A percentile compares a stretch with the other conserved stretches of the same genome.
These are phyloP conservation scores for Ranitomeya imitator DNA, from an alignment of 2,113 vertebrate species.

Conservation along the genomic window DNA sequence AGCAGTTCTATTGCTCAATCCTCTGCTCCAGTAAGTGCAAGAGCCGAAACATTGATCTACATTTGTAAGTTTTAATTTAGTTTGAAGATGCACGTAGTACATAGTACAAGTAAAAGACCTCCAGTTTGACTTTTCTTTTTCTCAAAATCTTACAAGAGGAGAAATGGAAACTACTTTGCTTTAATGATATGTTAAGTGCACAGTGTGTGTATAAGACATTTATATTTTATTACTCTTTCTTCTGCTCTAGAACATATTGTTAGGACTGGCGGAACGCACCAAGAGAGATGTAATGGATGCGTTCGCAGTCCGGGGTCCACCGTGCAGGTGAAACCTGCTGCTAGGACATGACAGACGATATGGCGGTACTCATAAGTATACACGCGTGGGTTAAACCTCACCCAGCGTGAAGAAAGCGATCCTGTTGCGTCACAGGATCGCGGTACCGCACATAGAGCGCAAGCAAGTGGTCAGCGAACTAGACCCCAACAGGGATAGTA, in stretches of 20 bases:
- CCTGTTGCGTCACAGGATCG: too few species aligned
- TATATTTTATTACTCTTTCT: constrained; percentile 1
- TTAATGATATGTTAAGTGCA: constrained; percentile 38
- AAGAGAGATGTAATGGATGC: too few species aligned
- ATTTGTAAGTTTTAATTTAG: background rate
- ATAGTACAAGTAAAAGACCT: background rate
- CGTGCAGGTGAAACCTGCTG: too few species aligned
- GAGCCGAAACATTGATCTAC: background rate
- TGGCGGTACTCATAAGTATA: too few species aligned
- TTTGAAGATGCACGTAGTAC: background rate
- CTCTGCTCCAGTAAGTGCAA: background rate
- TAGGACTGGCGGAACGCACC: too few species aligned
- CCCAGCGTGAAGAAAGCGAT: too few species aligned
- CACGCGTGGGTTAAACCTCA: too few species aligned
- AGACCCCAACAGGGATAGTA: too few species aligned
- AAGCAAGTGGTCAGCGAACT: too few species aligned
- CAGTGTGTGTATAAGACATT: background rate
- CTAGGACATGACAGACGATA: too few species aligned
- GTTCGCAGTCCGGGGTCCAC: too few species aligned
- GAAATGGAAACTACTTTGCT: background rate
- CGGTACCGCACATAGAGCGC: too few species aligned
- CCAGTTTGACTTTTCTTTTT: constrained; percentile 6
- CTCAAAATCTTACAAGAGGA: background rate
- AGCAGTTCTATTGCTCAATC: background rate
- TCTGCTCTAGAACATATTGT: background rate